Evolutionary conservation across 2,888 invertebrate genomes (phyloP).

Genomic region (Caenorhabditis angaria): DNA sequence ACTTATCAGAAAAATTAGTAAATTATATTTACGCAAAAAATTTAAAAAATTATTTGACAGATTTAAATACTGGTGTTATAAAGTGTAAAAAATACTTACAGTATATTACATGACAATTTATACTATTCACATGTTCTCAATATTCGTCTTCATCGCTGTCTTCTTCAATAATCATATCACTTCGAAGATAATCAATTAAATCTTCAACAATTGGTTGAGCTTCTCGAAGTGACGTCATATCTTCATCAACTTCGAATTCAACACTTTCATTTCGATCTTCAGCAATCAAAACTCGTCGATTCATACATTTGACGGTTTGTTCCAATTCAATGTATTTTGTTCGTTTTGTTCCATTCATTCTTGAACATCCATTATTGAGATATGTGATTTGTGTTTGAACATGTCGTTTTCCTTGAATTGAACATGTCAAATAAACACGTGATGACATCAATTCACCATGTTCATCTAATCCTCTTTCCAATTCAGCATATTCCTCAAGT

Average conservation of each 20-base stretch:
- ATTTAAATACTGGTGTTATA: neutral
- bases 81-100: neutral
- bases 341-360: neutral
- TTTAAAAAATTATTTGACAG: neutral
- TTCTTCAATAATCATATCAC: neutral
- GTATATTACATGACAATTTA: neutral
- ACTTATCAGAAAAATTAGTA: too few species aligned
- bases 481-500: constrained; percentile 26
- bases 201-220: constrained; percentile 24
- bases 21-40: neutral
- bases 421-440: constrained; percentile 16
- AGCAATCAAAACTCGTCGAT: constrained; percentile 25
- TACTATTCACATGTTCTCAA: neutral
- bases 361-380: constrained; percentile 17
- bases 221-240: constrained; percentile 21
- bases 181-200: constrained; percentile 18
- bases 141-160: neutral
- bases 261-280: constrained; percentile 15
- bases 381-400: constrained; percentile 24
- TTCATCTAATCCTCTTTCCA: constrained; percentile 23
- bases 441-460: constrained; percentile 19
- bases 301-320: constrained; percentile 37
- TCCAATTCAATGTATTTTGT: constrained; percentile 35
- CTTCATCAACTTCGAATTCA: constrained; percentile 30
- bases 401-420: constrained; percentile 23